Percentiles rank a stretch among this genome's conserved stretches.
These are phyloP conservation scores for Netelia melanura DNA, from an alignment of 2,888 invertebrate genomes.

Conservation along the genomic window DNA sequence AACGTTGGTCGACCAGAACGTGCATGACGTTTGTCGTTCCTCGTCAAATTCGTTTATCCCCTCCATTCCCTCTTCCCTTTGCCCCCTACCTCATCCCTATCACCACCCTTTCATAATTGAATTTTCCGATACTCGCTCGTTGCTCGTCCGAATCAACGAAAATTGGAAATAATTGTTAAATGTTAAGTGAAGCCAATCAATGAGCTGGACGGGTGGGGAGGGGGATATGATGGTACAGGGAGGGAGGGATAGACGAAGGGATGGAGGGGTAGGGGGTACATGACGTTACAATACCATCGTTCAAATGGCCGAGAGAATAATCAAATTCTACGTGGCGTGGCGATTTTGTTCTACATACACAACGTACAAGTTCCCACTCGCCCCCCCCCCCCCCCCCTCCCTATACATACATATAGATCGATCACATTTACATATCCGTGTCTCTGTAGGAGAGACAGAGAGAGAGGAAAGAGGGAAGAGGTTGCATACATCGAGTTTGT, in stretches of 20 bases:
- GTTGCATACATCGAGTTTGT: conserved; percentile 43
- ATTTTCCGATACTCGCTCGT: conserved; percentile 34
- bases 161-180: conserved; percentile 62
- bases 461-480: conserved; percentile 7
- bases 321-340: conserved; percentile 48
- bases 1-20: not conserved
- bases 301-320: conserved; percentile 24
- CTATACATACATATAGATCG: not conserved
- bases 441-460: not conserved
- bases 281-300: not conserved
- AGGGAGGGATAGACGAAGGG: not conserved
- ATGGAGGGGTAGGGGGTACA: not conserved
- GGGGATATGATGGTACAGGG: too few species aligned
- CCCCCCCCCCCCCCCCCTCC: not conserved
- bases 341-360: conserved; percentile 29
- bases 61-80: not conserved
- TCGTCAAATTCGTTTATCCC: not conserved
- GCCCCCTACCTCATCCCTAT: not conserved
- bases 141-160: conserved; percentile 43
- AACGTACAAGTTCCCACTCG: not conserved
- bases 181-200: conserved; percentile 59
- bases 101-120: conserved; percentile 31
- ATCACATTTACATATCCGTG: not conserved
- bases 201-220: not conserved
- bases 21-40: not conserved